These are phyloP conservation scores for Lucifuga dentata DNA, from an alignment of 2,113 vertebrate species.

Conservation along the genomic window DNA sequence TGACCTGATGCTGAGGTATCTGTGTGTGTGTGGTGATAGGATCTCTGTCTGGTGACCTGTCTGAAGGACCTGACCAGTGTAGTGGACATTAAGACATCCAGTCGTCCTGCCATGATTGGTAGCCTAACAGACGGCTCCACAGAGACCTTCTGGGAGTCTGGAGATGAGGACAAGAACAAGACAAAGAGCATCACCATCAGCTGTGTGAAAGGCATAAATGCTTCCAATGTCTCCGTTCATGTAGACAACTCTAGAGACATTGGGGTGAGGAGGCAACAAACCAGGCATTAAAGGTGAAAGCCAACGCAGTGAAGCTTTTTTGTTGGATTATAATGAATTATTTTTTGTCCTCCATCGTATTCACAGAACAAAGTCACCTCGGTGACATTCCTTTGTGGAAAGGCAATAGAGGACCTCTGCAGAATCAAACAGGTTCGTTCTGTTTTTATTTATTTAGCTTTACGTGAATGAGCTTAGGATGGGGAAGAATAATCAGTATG, in stretches of 20 bases:
- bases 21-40: slow-evolving; percentile 75
- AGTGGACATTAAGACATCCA: slow-evolving; percentile 98
- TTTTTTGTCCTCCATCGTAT: slow-evolving; percentile 29
- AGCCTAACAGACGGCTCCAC: slow-evolving; percentile 98
- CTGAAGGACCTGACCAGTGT: slow-evolving; percentile 96
- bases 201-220: slow-evolving; percentile 96
- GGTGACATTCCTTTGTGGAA: slow-evolving; percentile 96
- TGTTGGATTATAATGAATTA: not conserved
- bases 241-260: slow-evolving; percentile 99
- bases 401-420: slow-evolving; percentile 96
- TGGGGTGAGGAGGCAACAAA: slow-evolving; percentile 85
- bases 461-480: not conserved
- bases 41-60: slow-evolving; percentile 93
- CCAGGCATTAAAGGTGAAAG: not conserved
- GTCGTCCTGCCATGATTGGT: slow-evolving; percentile 98
- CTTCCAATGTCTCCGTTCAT: slow-evolving; percentile 93
- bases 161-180: slow-evolving; percentile 99
- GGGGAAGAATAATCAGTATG: not conserved
- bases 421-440: slow-evolving; percentile 95
- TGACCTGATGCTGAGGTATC: slow-evolving; percentile 6
- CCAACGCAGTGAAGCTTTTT: not conserved
- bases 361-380: slow-evolving; percentile 98
- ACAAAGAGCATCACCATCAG: slow-evolving; percentile 98
- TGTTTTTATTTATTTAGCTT: not conserved
- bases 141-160: slow-evolving; percentile 99